Base-by-base conservation (phyloP, 2,888 invertebrate genomes). In the Spilarctia lutea region DNA sequence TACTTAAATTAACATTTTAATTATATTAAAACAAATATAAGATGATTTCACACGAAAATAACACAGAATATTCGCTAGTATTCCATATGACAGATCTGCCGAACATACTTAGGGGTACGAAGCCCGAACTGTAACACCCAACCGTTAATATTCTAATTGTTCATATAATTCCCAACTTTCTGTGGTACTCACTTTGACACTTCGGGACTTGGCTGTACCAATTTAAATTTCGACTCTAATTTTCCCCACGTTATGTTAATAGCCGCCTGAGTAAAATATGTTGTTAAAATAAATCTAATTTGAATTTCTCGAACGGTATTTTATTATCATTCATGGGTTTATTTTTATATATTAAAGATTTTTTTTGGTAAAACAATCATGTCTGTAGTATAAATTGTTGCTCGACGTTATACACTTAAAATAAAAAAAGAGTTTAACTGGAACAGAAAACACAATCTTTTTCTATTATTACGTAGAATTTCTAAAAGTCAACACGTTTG, bases 101-200 rank as follows among this genome's bases (percentile, higher is more conserved):
- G 30, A 35, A 13, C 60, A 63, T 42, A 42, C 13, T 65, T 20
- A 56, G 24, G 24, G 24, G 39, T 60, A 11, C 13, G 39, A 68
- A 42, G 33, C 45, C 33, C 35, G 20, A 39, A 68, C 74, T 76
- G n/a, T 66, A 71, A 27, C 68, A 74, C 71, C 72, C 68, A 72
- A 66, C 77, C 79, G 75, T 75, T 80, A 82, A 83, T 83, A 81
- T 81, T 83, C 42, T 80, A 85, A 84, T 86, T 81, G 84, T 79
- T 84, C 78, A 79, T 79, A 83, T 79, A 82, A 86, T 82, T 81
- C 71, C 71, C 74, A 83, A 86, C 78, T 83, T 79, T 75, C 71
- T 67, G 77, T 70, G 79, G 78, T 80, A 77, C 69, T 68, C 76
- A 77, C 76, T 83, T 79, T 84, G 83, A 83, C 81, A 83, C 79